Conservation (phyloP, 1,140 invertebrate species). For the Panagrolaimus sp. region DNA sequence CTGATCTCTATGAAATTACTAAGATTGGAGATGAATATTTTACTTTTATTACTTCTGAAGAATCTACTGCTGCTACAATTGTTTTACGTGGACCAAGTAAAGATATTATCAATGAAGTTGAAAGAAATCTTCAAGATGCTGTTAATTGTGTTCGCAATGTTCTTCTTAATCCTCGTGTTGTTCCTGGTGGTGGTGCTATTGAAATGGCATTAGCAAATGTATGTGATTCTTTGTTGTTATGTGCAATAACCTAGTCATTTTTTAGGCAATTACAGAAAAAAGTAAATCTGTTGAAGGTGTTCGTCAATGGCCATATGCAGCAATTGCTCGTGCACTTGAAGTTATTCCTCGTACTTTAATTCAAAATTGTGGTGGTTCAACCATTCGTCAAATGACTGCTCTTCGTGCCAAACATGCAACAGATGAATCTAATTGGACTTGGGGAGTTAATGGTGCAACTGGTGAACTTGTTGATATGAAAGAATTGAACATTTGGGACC, state of each 20-base stretch:
- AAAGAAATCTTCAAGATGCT: slow-evolving; percentile 95
- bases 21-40: slow-evolving; percentile 81
- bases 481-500: slow-evolving; percentile 84
- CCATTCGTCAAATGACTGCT: slow-evolving; percentile 86
- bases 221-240: slow-evolving; percentile 31
- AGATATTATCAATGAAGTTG: slow-evolving; percentile 92
- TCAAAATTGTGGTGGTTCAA: slow-evolving; percentile 95
- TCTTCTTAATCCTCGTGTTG: slow-evolving; percentile 72
- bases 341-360: slow-evolving; percentile 92
- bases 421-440: slow-evolving; percentile 65
- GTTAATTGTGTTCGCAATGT: slow-evolving; percentile 92
- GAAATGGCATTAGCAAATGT: slow-evolving; percentile 86
- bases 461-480: slow-evolving; percentile 89
- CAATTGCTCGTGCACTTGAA: slow-evolving; percentile 84
- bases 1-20: slow-evolving; percentile 90
- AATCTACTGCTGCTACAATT: slow-evolving; percentile 94
- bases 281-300: slow-evolving; percentile 68
- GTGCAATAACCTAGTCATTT: slow-evolving; percentile 20
- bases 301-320: slow-evolving; percentile 83
- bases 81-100: slow-evolving; percentile 90
- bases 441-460: slow-evolving; percentile 90
- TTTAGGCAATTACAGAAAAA: slow-evolving; percentile 68
- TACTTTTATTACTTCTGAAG: slow-evolving; percentile 86
- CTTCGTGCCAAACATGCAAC: slow-evolving; percentile 69
- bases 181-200: slow-evolving; percentile 80